Percentiles rank a stretch among this genome's conserved stretches.
phyloP scores from a whole-genome alignment of 2,113 vertebrate genomes.

The Hippocampus abdominalis region DNA sequence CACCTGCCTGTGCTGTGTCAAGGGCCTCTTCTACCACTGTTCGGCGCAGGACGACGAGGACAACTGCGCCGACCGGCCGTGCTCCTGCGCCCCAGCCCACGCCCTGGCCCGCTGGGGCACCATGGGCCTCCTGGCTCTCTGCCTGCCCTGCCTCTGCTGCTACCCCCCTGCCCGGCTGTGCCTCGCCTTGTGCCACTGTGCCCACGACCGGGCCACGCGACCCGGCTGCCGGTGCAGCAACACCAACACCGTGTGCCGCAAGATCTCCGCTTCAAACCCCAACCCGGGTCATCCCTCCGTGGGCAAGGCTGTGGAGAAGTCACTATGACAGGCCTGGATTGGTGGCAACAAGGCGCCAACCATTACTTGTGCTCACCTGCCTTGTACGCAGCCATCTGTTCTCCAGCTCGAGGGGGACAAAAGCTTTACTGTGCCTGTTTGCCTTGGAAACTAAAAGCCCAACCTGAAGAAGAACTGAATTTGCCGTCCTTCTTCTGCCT shows the following conservation, averaged over 20 bases:
- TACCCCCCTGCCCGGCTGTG: constrained; percentile 92
- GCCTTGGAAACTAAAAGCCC: constrained; percentile 34
- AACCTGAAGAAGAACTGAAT: constrained; percentile 17
- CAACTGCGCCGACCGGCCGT: constrained; percentile 93
- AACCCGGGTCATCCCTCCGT: constrained; percentile 72
- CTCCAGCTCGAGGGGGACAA: constrained; percentile 64
- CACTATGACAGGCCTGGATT: constrained; percentile 82
- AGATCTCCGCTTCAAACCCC: constrained; percentile 83
- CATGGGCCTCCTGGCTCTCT: constrained; percentile 86
- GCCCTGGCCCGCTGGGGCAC: constrained; percentile 89
- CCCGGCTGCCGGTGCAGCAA: constrained; percentile 96
- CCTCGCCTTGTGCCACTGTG: constrained; percentile 87
- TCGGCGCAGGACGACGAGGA: constrained; percentile 93
- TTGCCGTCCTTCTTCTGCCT: constrained; percentile 20
- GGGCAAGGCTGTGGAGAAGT: constrained; percentile 89
- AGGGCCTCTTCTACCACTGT: constrained; percentile 97
- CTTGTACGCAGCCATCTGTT: constrained; percentile 41
- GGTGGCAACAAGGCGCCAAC: constrained; percentile 3
- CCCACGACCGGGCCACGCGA: constrained; percentile 83
- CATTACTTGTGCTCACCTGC: constrained; percentile 36
- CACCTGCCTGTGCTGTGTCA: constrained; percentile 93
- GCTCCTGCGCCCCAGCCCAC: constrained; percentile 81
- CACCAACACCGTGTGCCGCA: constrained; percentile 95
- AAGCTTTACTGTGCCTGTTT: constrained; percentile 65
- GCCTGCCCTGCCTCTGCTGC: constrained; percentile 98